A percentile compares a stretch with the other conserved stretches of the same genome.
These are phyloP conservation scores for Morone saxatilis DNA, from an alignment of 2,113 vertebrate genomes.

Conservation along the genomic window DNA sequence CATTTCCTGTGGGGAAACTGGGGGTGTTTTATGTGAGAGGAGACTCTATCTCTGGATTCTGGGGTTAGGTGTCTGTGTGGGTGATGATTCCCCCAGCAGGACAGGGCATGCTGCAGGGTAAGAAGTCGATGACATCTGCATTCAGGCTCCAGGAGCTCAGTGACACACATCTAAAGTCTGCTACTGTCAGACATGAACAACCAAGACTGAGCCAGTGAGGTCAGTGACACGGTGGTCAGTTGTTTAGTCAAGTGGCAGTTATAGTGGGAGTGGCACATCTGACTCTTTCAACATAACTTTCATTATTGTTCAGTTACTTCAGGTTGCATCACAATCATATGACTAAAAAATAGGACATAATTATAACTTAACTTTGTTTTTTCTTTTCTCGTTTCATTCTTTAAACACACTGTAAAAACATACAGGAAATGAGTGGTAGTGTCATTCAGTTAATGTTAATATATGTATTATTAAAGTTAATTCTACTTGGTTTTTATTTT, in stretches of 20 bases:
- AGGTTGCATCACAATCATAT: not conserved
- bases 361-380: not conserved
- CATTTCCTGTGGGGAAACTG: constrained; percentile 27
- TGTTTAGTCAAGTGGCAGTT: not conserved
- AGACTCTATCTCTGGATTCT: not conserved
- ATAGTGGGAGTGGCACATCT: constrained; percentile 8
- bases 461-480: not conserved
- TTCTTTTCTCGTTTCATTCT: not conserved
- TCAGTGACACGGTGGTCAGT: not conserved
- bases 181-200: not conserved
- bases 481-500: not conserved
- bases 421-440: not conserved
- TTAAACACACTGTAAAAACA: not conserved
- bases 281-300: not conserved
- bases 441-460: not conserved
- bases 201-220: constrained; percentile 17
- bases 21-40: constrained; percentile 29
- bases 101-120: not conserved
- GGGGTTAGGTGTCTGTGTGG: constrained; percentile 26
- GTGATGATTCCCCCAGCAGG: not conserved
- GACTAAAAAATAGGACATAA: too few species aligned
- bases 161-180: constrained; percentile 3
- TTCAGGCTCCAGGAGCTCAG: constrained; percentile 11
- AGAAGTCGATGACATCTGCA: constrained; percentile 31
- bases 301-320: not conserved